phyloP scores from a whole-genome alignment of 92 coral and sea anemone species.

The Isaurus tuberculatus region DNA sequence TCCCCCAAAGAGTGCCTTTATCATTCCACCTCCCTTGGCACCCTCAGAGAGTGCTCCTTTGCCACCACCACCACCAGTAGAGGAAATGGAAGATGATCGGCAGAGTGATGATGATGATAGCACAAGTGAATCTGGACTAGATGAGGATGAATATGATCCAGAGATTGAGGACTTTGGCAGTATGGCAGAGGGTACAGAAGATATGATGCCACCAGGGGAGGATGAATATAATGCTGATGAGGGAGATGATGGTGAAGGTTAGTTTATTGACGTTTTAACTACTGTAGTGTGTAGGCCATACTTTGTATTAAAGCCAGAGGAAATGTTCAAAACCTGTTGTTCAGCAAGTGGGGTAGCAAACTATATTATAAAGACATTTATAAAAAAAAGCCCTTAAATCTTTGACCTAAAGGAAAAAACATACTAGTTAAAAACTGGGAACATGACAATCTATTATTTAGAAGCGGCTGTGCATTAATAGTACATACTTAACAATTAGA shows the following conservation, averaged over 20 bases:
- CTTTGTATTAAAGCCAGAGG: neutral
- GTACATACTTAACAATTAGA: too few relatives aligned
- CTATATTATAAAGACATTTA: too few relatives aligned
- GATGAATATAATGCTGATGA: constrained; percentile 45
- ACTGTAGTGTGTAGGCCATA: neutral
- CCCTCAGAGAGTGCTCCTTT: constrained; percentile 16
- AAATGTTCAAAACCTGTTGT: neutral
- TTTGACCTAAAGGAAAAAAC: too few relatives aligned
- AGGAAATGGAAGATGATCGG: constrained; percentile 61
- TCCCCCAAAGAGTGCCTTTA: constrained; percentile 60
- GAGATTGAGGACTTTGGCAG: constrained; percentile 65
- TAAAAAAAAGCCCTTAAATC: too few relatives aligned
- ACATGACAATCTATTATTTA: too few relatives aligned
- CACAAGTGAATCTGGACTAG: constrained; percentile 89
- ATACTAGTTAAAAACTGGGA: too few relatives aligned
- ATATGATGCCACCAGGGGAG: constrained; percentile 60
- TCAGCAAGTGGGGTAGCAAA: too few relatives aligned
- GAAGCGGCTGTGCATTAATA: too few relatives aligned
- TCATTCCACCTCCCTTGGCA: constrained; percentile 11
- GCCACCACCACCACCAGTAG: constrained; percentile 29
- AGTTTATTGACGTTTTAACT: neutral
- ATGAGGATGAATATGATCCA: constrained; percentile 88
- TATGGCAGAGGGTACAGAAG: constrained; percentile 38
- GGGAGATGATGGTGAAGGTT: constrained; percentile 63
- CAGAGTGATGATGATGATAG: constrained; percentile 81